phyloP scores from a whole-genome alignment of 53 echinoderm and acorn worm species.

The Antedon mediterranea region DNA sequence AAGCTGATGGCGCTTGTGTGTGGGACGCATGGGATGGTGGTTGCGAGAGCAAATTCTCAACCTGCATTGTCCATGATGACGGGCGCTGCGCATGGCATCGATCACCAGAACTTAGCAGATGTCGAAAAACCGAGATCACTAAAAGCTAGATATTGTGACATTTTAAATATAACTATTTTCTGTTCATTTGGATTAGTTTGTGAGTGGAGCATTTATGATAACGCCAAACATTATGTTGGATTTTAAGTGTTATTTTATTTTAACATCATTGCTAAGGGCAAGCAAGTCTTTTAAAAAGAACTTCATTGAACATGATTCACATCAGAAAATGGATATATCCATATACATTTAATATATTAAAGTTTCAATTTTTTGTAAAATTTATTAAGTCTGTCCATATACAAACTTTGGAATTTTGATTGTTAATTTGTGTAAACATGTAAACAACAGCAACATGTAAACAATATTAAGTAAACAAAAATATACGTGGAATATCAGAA shows the following conservation, averaged over 20 bases:
- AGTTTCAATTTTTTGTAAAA: no score
- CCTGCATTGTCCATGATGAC: conserved; percentile 26
- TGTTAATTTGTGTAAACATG: not conserved
- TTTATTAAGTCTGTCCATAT: no score
- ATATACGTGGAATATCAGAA: not conserved
- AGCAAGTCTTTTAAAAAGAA: not conserved
- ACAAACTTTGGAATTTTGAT: not conserved
- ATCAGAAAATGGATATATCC: no score
- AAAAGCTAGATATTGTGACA: not conserved
- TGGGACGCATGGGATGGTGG: conserved; percentile 63
- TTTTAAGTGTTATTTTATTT: not conserved
- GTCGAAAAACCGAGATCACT: conserved; percentile 4
- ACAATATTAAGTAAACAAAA: not conserved
- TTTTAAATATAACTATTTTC: no score
- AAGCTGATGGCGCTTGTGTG: conserved; percentile 17
- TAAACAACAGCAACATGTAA: not conserved
- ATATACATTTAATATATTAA: no score
- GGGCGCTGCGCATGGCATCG: conserved; percentile 33
- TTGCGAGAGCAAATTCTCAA: conserved; percentile 50
- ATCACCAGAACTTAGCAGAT: conserved; percentile 26
- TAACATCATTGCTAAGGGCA: not conserved
- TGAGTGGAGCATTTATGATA: not conserved
- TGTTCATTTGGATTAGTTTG: no score
- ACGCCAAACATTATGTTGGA: not conserved
- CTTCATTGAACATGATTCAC: no score